These are phyloP conservation scores for Sylvilagus bachmani DNA, from an alignment of 2,113 vertebrate genomes.

Conservation along the genomic window DNA sequence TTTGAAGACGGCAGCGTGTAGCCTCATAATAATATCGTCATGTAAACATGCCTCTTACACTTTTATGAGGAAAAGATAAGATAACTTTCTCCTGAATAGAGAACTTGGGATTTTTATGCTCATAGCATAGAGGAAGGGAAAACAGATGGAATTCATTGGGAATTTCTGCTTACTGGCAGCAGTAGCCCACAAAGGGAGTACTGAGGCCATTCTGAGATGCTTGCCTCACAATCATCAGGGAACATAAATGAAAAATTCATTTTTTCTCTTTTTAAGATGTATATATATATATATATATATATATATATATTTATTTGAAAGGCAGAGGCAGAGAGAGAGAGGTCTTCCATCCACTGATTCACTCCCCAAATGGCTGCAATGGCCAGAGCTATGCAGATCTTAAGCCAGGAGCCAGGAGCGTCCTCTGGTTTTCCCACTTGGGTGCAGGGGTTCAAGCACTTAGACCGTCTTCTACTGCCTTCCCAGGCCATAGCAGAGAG, in stretches of 20 bases:
- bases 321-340: too few species aligned
- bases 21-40: neutral
- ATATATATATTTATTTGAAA: too few species aligned
- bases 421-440: too few species aligned
- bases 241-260: neutral
- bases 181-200: neutral
- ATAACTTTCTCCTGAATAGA: neutral
- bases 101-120: neutral
- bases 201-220: neutral
- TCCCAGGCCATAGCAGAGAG: too few species aligned
- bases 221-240: neutral
- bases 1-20: neutral
- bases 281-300: too few species aligned
- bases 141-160: neutral
- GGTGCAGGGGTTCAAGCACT: too few species aligned
- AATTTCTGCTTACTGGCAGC: neutral
- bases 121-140: neutral
- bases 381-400: too few species aligned
- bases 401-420: too few species aligned
- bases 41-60: neutral
- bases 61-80: neutral
- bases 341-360: too few species aligned
- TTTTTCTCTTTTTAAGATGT: too few species aligned
- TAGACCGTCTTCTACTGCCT: too few species aligned
- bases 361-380: too few species aligned